These are phyloP conservation scores for Aphelinus certus DNA, from an alignment of 1,140 invertebrate genomes.

Conservation along the genomic window DNA sequence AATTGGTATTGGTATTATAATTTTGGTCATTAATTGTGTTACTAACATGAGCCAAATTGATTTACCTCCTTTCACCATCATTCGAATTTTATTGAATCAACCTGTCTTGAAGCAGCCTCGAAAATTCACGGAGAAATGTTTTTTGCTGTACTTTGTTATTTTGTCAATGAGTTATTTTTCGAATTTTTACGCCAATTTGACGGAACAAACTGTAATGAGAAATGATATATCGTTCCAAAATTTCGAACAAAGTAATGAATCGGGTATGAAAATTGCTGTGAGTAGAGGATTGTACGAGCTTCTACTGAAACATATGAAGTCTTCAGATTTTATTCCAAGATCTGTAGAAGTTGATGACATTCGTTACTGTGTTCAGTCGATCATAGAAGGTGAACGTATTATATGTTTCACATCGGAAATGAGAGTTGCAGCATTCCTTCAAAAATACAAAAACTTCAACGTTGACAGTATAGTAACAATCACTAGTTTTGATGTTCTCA, in stretches of 20 bases:
- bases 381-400: not conserved
- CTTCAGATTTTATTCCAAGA: not conserved
- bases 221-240: not conserved
- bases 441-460: not conserved
- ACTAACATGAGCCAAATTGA: not conserved
- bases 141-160: not conserved
- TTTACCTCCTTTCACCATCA: not conserved
- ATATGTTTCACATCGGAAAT: not conserved
- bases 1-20: not conserved
- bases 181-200: not conserved
- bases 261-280: not conserved
- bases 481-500: not conserved
- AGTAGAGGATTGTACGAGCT: too few relatives aligned
- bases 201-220: not conserved
- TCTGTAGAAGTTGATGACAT: not conserved
- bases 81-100: not conserved
- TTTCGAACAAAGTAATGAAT: not conserved
- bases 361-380: not conserved
- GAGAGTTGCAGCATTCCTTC: not conserved
- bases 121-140: not conserved
- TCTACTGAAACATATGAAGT: not conserved
- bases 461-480: not conserved
- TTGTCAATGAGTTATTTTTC: not conserved
- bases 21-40: not conserved
- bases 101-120: not conserved